Evolutionary conservation across 2,113 vertebrate genomes (phyloP), one percentile per base, ranked within the genome.

Genomic region (Pipa parva): DNA sequence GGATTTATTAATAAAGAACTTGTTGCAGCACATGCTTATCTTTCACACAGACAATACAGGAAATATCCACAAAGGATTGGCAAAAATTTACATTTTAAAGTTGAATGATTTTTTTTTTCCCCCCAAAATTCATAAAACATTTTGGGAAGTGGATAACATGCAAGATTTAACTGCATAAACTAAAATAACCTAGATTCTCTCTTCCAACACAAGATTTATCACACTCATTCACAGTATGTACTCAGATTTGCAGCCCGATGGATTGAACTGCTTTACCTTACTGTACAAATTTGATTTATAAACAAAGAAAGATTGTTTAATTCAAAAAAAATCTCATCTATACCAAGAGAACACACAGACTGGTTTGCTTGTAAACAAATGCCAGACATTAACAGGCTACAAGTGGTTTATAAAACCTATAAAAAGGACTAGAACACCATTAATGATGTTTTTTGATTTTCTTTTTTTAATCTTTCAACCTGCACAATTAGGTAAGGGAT

Each of bases 331-430:
- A 25, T 59, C n/a, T 52, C 46, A 69, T 69, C 50, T 69, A 69
- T 49, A 69, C 45, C n/a, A 69, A 58, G 60, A 69, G 31, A 17
- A 13, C 21, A 39, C 46, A 52, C 31, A 36, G 20, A 39, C 46
- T 21, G 39, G 45, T n/a, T 37, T 60, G 54, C 55, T 51, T 68
- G 65, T 60, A 69, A 79, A 81, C 82, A 83, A 80, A 84, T 85
- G 72, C 84, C 86, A 83, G 84, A 88, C 85, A 85, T 80, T 52
- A 69, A 69, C 60, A 85, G 85, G 78, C 87, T 88, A 69, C 74
- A 72, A 81, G 78, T 85, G 88, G 88, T 89, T 90, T 90, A 90
- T 89, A 89, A 89, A 90, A 88, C 85, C 86, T 83, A 85, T 89
- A 86, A 87, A 84, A 88, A 82, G 80, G 82, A 88, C 85, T 60